phyloP scores from a whole-genome alignment of 2,797 vertebrate species.

The Melanotaenia nigrans region DNA sequence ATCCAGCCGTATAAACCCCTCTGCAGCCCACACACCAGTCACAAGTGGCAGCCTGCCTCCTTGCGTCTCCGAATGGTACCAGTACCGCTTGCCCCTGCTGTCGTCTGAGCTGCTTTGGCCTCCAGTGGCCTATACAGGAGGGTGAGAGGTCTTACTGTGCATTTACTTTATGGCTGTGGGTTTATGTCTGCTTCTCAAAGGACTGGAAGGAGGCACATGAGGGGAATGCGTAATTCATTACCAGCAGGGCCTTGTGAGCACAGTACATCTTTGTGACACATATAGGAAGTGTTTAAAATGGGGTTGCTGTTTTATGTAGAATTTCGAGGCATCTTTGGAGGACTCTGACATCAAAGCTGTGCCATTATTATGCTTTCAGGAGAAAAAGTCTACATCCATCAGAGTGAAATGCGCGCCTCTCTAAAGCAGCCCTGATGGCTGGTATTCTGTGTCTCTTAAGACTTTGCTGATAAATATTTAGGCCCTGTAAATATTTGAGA shows the following conservation, averaged over 20 bases:
- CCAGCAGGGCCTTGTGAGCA: constrained; percentile 44
- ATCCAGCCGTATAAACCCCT: constrained; percentile 48
- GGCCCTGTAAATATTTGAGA: constrained; percentile 71
- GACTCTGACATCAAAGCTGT: constrained; percentile 60
- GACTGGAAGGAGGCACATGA: constrained; percentile 34
- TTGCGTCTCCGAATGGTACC: constrained; percentile 49
- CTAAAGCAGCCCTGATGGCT: constrained; percentile 46
- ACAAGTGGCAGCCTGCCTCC: constrained; percentile 69
- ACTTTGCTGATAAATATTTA: constrained; percentile 74
- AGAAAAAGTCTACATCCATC: constrained; percentile 64
- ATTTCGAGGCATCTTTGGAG: constrained; percentile 50
- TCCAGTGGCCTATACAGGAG: constrained; percentile 32
- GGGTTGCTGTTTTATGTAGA: constrained; percentile 69
- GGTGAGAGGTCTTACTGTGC: constrained; percentile 62
- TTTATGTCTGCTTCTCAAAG: constrained; percentile 59
- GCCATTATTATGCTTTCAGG: constrained; percentile 70
- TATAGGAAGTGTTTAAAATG: constrained; percentile 57
- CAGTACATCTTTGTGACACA: constrained; percentile 65
- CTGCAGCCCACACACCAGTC: constrained; percentile 49
- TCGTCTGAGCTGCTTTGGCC: constrained; percentile 34
- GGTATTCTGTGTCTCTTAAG: constrained; percentile 57
- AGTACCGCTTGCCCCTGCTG: constrained; percentile 56
- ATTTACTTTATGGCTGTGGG: constrained; percentile 66
- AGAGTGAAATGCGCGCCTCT: constrained; percentile 58
- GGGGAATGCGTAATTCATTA: constrained; percentile 65